These are phyloP conservation scores for Lasioglossum villosulum DNA, from an alignment of 2,888 invertebrate genomes.

Conservation along the genomic window DNA sequence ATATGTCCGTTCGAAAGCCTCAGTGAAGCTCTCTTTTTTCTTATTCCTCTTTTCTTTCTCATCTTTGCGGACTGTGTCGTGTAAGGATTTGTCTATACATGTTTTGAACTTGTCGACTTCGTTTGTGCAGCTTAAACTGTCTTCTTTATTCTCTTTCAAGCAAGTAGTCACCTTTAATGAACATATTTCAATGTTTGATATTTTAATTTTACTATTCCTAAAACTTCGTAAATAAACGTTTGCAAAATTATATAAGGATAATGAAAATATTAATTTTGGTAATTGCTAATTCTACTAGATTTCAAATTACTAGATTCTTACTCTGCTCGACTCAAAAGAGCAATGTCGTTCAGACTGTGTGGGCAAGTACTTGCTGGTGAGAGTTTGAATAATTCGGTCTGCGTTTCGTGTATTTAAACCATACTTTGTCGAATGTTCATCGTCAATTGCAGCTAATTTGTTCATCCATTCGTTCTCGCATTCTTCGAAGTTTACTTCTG, in stretches of 20 bases:
- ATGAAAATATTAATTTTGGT: neutral
- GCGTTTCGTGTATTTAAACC: neutral
- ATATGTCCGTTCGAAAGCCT: constrained; percentile 1
- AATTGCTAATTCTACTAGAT: neutral
- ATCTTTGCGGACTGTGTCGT: neutral
- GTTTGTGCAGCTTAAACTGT: neutral
- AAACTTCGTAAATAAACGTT: neutral
- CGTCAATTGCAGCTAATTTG: neutral
- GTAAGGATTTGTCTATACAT: constrained; percentile 7
- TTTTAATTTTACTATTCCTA: neutral
- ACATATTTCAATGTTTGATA: neutral
- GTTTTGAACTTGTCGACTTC: neutral
- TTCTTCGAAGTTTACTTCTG: neutral
- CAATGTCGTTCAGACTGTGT: neutral
- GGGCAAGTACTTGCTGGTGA: neutral
- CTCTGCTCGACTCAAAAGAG: neutral
- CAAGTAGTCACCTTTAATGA: constrained; percentile 17
- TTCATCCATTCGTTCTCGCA: neutral
- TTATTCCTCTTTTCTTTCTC: neutral
- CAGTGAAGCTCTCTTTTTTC: neutral
- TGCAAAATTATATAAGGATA: neutral
- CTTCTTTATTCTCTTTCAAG: neutral
- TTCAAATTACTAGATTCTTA: constrained; percentile 1
- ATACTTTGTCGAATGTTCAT: neutral
- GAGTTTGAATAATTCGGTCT: neutral